phyloP scores from a whole-genome alignment of 2,113 vertebrate species.

The Podilymbus podiceps region DNA sequence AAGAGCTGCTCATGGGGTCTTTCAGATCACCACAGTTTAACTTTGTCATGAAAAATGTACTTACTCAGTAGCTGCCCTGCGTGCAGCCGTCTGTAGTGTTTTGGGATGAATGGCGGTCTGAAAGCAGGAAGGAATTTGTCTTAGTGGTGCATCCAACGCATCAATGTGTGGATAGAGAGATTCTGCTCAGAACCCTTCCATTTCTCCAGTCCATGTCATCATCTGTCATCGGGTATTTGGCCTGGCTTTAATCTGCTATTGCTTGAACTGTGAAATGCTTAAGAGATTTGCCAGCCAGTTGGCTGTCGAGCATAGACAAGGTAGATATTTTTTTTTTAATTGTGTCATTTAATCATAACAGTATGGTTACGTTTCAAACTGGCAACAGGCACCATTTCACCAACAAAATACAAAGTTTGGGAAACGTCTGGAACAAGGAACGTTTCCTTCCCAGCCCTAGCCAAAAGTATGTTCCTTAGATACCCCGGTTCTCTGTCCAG shows the following conservation, averaged over 20 bases:
- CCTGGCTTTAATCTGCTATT: not conserved
- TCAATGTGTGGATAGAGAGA: not conserved
- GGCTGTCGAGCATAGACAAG: accelerated
- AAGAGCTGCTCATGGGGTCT: not conserved
- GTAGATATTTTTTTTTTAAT: not conserved
- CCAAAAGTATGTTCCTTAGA: not conserved
- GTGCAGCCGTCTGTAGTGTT: not conserved
- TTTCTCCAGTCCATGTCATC: not conserved
- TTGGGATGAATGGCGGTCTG: not conserved
- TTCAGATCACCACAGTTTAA: not conserved
- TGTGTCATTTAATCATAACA: not conserved
- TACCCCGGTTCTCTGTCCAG: not conserved
- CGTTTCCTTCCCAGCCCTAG: not conserved
- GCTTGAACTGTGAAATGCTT: not conserved
- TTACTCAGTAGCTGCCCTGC: not conserved
- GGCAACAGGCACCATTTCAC: not conserved
- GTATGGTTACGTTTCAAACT: not conserved
- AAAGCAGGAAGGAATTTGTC: not conserved
- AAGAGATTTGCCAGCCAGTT: not conserved
- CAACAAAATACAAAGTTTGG: not conserved
- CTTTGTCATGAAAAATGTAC: not conserved
- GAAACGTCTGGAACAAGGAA: not conserved
- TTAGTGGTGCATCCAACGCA: accelerated
- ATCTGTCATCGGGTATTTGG: not conserved
- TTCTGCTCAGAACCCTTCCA: not conserved